Percentiles rank a stretch among this genome's conserved stretches.
Conservation (phyloP, 2,113 vertebrate genomes). For the Dromiciops gliroides region DNA sequence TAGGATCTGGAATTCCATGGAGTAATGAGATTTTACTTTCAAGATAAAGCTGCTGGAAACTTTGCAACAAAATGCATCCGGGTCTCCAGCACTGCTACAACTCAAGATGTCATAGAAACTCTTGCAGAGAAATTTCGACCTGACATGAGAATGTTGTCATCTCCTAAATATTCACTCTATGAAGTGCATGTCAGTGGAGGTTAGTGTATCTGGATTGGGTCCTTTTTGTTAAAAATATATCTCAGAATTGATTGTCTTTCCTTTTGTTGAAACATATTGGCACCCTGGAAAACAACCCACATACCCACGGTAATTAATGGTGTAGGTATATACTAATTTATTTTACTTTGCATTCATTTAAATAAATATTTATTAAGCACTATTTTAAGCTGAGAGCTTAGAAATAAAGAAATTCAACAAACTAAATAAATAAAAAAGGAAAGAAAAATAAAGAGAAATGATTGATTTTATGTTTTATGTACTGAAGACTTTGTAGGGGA, state of each 20-base stretch:
- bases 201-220: constrained; percentile 82
- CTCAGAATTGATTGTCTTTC: background rate
- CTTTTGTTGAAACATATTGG: background rate
- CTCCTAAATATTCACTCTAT: constrained; percentile 96
- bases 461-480: background rate
- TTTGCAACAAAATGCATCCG: constrained; percentile 99
- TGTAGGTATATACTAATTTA: no score
- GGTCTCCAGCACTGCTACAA: constrained; percentile 98
- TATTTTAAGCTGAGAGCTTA: background rate
- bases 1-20: constrained; percentile 99
- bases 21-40: constrained; percentile 99
- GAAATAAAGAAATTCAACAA: no score
- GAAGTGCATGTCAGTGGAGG: constrained; percentile 99
- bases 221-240: fast-evolving
- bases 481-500: background rate
- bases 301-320: no score
- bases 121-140: constrained; percentile 98
- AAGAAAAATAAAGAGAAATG: background rate
- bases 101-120: constrained; percentile 98
- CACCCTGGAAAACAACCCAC: background rate
- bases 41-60: constrained; percentile 98
- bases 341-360: background rate
- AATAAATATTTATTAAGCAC: background rate
- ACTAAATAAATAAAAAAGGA: no score
- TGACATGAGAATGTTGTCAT: constrained; percentile 99